A percentile compares a stretch with the other conserved stretches of the same genome.
Evolutionary conservation across 2,113 vertebrate genomes (phyloP).

Genomic region (Rhinolophus ferrumequinum): DNA sequence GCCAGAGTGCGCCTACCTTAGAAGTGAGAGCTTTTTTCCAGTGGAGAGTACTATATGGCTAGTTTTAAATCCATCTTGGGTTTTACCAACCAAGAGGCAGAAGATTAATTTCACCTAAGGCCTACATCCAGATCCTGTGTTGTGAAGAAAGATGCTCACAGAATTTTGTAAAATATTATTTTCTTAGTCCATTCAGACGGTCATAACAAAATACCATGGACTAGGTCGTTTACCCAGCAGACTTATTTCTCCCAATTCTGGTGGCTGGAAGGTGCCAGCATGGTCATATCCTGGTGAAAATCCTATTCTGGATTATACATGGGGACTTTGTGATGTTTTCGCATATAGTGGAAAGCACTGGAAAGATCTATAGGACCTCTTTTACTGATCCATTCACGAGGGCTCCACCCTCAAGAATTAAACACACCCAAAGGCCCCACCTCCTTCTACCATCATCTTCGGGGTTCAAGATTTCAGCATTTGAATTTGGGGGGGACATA

Average conservation of each 20-base stretch:
- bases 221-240: neutral
- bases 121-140: neutral
- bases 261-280: neutral
- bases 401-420: neutral
- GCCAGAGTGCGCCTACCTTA: accelerated
- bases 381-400: neutral
- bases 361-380: neutral
- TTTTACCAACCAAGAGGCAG: neutral
- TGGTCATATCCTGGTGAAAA: neutral
- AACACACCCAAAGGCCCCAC: neutral
- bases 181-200: neutral
- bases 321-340: neutral
- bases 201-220: neutral
- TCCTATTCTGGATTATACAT: neutral
- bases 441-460: neutral
- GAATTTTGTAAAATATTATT: neutral
- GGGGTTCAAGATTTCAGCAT: neutral
- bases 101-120: neutral
- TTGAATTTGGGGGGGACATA: neutral
- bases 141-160: neutral
- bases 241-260: neutral
- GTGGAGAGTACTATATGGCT: neutral
- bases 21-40: neutral
- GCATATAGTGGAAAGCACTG: neutral
- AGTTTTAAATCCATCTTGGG: neutral